A percentile compares a stretch with the other conserved stretches of the same genome.
Conservation (phyloP, 1,140 invertebrate genomes). For the Probaryconus sp. region DNA sequence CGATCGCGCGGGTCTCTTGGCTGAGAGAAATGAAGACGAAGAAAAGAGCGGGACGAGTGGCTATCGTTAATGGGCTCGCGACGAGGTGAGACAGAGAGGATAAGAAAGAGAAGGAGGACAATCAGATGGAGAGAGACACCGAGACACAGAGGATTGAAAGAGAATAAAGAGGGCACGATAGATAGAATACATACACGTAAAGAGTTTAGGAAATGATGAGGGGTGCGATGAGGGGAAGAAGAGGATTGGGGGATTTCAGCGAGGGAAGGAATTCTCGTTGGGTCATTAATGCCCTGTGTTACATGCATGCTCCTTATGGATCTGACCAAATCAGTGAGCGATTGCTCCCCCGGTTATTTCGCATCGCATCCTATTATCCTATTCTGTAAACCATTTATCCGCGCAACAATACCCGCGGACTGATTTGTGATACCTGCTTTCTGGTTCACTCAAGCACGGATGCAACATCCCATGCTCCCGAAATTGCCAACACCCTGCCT, state of each 20-base stretch:
- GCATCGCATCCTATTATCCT: conserved; percentile 53
- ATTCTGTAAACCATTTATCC: conserved; percentile 57
- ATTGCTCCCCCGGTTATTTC: conserved; percentile 63
- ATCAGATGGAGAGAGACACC: no score
- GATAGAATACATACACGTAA: conserved; percentile 49
- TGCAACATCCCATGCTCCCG: no score
- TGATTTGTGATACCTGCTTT: conserved; percentile 22
- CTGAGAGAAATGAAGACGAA: conserved; percentile 56
- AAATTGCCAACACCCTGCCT: no score
- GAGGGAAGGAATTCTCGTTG: conserved; percentile 72
- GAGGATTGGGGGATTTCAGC: no score
- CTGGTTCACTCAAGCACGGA: background rate
- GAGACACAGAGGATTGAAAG: no score
- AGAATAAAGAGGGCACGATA: no score
- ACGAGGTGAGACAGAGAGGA: conserved; percentile 58
- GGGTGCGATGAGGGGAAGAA: no score
- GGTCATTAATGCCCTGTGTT: conserved; percentile 75
- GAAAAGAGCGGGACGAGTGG: conserved; percentile 57
- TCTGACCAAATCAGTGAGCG: conserved; percentile 75
- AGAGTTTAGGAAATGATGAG: conserved; percentile 45
- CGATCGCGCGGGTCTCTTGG: conserved; percentile 73
- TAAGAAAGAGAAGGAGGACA: no score
- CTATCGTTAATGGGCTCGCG: conserved; percentile 51
- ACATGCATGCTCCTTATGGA: conserved; percentile 73
- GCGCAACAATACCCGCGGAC: conserved; percentile 34